These are phyloP conservation scores for Tridacna crocea DNA, from an alignment of 2,888 invertebrate species.

Conservation along the genomic window DNA sequence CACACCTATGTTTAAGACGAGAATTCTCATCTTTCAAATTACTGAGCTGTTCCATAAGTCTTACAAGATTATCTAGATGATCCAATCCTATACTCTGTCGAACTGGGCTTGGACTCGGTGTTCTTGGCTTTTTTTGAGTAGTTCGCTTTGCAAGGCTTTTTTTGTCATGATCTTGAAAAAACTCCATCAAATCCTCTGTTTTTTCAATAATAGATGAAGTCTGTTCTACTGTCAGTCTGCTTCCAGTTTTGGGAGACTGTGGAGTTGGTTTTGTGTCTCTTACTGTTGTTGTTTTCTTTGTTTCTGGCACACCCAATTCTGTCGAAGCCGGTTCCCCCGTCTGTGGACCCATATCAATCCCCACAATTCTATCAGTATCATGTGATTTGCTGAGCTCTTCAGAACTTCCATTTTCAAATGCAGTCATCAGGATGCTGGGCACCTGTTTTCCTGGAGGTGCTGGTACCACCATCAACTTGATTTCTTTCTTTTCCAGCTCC, in stretches of 20 bases:
- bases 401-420: conserved; percentile 51
- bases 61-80: conserved; percentile 91
- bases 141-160: conserved; percentile 45
- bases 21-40: conserved; percentile 90
- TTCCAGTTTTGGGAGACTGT: conserved; percentile 57
- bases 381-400: conserved; percentile 49
- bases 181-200: conserved; percentile 75
- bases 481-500: conserved; percentile 72
- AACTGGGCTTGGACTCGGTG: conserved; percentile 74
- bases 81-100: conserved; percentile 86
- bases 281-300: conserved; percentile 39
- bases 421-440: conserved; percentile 61
- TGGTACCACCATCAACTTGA: conserved; percentile 69
- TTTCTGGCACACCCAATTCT: conserved; percentile 27
- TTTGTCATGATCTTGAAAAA: conserved; percentile 76
- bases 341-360: conserved; percentile 71
- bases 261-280: conserved; percentile 34
- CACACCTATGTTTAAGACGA: conserved; percentile 88
- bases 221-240: conserved; percentile 57
- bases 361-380: conserved; percentile 72
- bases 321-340: conserved; percentile 58
- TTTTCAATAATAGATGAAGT: conserved; percentile 63
- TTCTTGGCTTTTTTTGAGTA: conserved; percentile 63
- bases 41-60: conserved; percentile 91
- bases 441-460: conserved; percentile 47